Conservation (phyloP, 2,888 invertebrate genomes). For the Alviniconcha strummeri region DNA sequence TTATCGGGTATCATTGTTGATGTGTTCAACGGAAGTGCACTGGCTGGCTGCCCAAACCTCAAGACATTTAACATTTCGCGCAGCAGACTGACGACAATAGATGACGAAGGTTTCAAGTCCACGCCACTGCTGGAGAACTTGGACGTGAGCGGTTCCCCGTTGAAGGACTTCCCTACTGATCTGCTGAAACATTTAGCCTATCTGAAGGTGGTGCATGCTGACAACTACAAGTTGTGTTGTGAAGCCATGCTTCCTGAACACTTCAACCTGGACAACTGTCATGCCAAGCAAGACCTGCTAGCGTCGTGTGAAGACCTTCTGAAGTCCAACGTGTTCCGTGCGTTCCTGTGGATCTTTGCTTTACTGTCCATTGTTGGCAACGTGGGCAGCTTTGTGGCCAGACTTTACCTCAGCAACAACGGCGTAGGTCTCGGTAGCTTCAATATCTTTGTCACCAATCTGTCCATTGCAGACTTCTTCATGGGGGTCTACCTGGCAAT, state of each 20-base stretch:
- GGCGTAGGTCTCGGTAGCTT: conserved; percentile 22
- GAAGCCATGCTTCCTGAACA: neutral
- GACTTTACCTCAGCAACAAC: conserved; percentile 24
- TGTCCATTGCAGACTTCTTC: conserved; percentile 33
- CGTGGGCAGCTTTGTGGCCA: neutral
- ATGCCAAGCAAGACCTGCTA: conserved; percentile 25
- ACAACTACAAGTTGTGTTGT: conserved; percentile 3
- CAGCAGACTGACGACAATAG: no score
- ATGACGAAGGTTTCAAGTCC: no score
- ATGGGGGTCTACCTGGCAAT: conserved; percentile 37
- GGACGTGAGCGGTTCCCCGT: no score
- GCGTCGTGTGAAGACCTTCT: conserved; percentile 35
- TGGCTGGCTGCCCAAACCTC: no score
- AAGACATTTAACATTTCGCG: no score
- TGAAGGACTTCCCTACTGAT: no score
- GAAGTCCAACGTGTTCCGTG: conserved; percentile 11
- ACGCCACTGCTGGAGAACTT: no score
- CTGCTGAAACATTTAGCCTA: no score
- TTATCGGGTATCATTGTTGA: no score
- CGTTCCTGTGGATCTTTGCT: conserved; percentile 33
- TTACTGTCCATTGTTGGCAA: conserved; percentile 31
- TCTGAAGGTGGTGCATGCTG: no score
- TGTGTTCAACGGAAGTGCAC: no score
- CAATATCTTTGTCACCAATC: conserved; percentile 31
- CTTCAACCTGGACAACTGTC: conserved; percentile 1